Conservation (phyloP, 2,888 invertebrate genomes). For the Amphiduros pacificus region DNA sequence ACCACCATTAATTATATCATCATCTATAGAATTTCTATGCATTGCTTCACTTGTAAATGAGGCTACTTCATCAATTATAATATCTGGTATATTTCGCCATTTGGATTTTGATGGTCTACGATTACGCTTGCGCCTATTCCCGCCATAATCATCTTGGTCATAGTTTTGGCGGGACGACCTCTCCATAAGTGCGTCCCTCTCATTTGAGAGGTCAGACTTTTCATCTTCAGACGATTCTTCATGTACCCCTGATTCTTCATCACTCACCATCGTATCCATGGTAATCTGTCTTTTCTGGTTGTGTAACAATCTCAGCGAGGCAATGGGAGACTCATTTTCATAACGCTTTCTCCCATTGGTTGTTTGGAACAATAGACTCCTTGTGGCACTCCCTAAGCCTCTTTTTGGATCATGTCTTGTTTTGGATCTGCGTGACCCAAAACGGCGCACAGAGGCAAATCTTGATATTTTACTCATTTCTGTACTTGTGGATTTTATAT, state of each 20-base stretch:
- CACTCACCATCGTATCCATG: background rate
- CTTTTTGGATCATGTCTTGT: background rate
- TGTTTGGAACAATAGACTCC: conserved; percentile 4
- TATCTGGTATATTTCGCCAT: too few relatives aligned
- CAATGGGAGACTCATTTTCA: conserved; percentile 15
- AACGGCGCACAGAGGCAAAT: background rate
- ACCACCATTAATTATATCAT: too few relatives aligned
- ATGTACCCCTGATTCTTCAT: background rate
- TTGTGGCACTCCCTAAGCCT: background rate
- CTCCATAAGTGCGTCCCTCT: too few relatives aligned
- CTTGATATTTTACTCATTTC: conserved; percentile 11
- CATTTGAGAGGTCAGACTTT: background rate
- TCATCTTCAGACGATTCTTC: background rate
- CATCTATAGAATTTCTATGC: too few relatives aligned
- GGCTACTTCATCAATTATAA: too few relatives aligned
- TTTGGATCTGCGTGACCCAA: conserved; percentile 2
- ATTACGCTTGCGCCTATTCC: too few relatives aligned
- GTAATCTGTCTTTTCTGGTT: conserved; percentile 5
- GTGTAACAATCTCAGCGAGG: conserved; percentile 8
- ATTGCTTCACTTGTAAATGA: too few relatives aligned
- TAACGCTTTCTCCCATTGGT: conserved; percentile 5
- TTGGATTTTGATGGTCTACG: too few relatives aligned
- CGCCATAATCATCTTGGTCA: too few relatives aligned
- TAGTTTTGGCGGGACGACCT: too few relatives aligned
- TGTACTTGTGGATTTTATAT: background rate